phyloP scores from a whole-genome alignment of 2,797 vertebrate species.

The Scolopax bukidnonensis region DNA sequence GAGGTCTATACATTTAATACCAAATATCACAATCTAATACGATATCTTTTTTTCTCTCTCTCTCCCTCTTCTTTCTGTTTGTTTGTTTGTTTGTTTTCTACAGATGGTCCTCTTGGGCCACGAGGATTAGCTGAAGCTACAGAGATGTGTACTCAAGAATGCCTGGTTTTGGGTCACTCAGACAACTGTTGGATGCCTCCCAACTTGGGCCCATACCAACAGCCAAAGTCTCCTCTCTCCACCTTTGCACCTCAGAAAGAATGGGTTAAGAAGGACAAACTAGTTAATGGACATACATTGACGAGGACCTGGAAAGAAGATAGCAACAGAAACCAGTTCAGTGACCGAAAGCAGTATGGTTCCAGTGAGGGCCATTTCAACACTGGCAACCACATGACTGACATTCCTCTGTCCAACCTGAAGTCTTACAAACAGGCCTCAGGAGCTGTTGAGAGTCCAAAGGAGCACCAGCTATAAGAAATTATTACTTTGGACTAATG shows the following conservation, averaged over 20 bases:
- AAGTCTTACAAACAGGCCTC: constrained; percentile 93
- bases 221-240: constrained; percentile 93
- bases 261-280: constrained; percentile 97
- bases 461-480: constrained; percentile 98
- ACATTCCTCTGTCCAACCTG: constrained; percentile 96
- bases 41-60: neutral
- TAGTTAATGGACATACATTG: constrained; percentile 98
- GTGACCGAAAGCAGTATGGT: constrained; percentile 93
- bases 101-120: constrained; percentile 94
- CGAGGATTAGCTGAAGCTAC: constrained; percentile 96
- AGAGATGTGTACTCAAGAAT: constrained; percentile 99
- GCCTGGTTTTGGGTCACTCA: constrained; percentile 95
- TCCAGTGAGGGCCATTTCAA: constrained; percentile 92
- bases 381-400: constrained; percentile 88
- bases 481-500: constrained; percentile 75
- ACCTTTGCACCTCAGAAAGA: constrained; percentile 94
- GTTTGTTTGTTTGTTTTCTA: neutral
- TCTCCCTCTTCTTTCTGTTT: neutral
- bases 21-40: neutral
- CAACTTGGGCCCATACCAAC: constrained; percentile 89
- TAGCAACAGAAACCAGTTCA: constrained; percentile 92
- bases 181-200: constrained; percentile 99
- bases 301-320: constrained; percentile 97
- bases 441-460: constrained; percentile 89
- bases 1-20: neutral